Percentiles rank a stretch among this genome's conserved stretches.
These are phyloP conservation scores for Upupa epops DNA, from an alignment of 2,113 vertebrate genomes.

Conservation along the genomic window DNA sequence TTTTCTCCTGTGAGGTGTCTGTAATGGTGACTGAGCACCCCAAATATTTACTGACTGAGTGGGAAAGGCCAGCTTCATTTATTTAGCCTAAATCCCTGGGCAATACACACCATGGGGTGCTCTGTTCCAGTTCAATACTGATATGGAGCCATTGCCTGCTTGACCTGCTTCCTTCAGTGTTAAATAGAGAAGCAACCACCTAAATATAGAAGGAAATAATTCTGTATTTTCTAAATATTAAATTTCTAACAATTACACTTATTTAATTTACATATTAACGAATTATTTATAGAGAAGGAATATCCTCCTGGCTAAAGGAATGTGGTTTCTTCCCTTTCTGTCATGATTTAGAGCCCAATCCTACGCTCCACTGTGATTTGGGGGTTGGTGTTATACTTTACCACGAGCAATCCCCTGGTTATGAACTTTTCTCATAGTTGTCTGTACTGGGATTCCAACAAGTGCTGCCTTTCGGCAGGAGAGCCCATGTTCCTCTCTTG, in stretches of 20 bases:
- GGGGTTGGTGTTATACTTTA: background rate
- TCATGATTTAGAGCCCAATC: background rate
- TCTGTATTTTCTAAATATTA: too few relatives aligned
- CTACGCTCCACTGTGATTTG: background rate
- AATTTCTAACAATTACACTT: too few relatives aligned
- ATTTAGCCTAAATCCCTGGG: background rate
- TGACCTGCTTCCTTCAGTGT: background rate
- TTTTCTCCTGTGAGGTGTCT: background rate
- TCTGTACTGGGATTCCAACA: background rate
- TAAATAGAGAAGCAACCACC: too few relatives aligned
- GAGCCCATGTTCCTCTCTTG: too few relatives aligned
- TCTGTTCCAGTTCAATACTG: background rate
- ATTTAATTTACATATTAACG: too few relatives aligned
- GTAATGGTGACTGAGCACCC: background rate
- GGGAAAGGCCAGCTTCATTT: background rate
- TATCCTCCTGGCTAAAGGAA: background rate
- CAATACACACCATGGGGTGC: background rate
- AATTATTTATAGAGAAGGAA: too few relatives aligned
- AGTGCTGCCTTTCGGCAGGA: background rate
- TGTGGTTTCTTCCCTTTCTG: accelerated
- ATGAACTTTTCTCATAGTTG: background rate
- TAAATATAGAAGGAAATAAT: too few relatives aligned
- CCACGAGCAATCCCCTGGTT: background rate
- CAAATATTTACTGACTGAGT: background rate
- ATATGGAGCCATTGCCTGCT: background rate